Evolutionary conservation across 2,113 vertebrate genomes (phyloP), one percentile per base, ranked within the genome.

Genomic region (Salminus brasiliensis): DNA sequence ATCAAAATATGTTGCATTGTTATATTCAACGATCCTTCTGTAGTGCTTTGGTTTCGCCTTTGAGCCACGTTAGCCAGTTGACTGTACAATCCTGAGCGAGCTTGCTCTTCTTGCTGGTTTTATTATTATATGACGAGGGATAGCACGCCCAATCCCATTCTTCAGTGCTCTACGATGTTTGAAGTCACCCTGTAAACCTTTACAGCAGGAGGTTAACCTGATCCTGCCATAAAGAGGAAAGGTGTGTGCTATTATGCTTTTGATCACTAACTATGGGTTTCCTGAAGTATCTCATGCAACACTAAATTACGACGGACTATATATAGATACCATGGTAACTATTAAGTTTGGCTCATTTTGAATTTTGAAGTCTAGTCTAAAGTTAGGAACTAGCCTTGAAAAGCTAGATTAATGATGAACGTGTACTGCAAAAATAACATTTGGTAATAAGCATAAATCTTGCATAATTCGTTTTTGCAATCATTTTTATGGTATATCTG

Each of bases 111-210:
- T n/a, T 25, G 53, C 15, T 63, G 36, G 41, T 78, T 71, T 67
- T 76, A 47, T 66, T 71, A 82, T 75, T 71, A 65, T 4, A 80
- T 67, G 45, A 47, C 59, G 34, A 70, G 70, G 59, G 41, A 41
- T 53, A 72, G n/a, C 41, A 57, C 55, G 66, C 18, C 29, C 29
- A 74, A 1, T 39, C 68, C 41, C 39, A 12, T 72, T 27, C 25
- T 53, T 69, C 4, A 68, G 29, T 18, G 34, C 30, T 65, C 21
- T 43, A 25, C 15, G 5, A 30, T n/a, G 25, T 60, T 21, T 47
- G n/a, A 74, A 76, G 59, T 49, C 57, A 34, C 49, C 27, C 34
- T 32, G 11, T 62, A 70, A 52, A 49, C 7, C 55, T 43, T 66
- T 55, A 80, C 21, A 62, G 10, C 36, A 45, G 36, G 7, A 60